phyloP scores from a whole-genome alignment of 1,140 invertebrate species.

The Drusus annulatus region DNA sequence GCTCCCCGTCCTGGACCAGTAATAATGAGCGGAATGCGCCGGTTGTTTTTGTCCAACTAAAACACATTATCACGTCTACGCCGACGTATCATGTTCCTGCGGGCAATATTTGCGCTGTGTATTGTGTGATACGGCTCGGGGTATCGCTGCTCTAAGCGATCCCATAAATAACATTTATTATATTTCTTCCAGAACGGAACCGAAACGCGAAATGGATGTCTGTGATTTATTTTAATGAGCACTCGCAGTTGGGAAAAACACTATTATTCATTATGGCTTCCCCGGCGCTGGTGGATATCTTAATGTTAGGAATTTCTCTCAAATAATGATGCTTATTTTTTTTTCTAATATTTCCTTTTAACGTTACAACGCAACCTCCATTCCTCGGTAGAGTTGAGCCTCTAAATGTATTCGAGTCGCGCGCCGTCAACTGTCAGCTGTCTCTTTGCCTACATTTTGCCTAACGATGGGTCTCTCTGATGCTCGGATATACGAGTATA shows the following conservation, averaged over 20 bases:
- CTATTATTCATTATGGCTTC: constrained; percentile 43
- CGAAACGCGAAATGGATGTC: constrained; percentile 41
- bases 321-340: constrained; percentile 42
- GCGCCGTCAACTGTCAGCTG: background rate
- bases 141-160: constrained; percentile 39
- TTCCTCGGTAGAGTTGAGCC: background rate
- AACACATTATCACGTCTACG: constrained; percentile 26
- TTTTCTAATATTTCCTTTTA: constrained; percentile 29
- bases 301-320: constrained; percentile 43
- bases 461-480: too few relatives aligned
- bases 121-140: constrained; percentile 34
- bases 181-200: constrained; percentile 42
- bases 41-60: constrained; percentile 16
- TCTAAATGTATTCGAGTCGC: background rate
- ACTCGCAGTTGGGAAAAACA: constrained; percentile 41
- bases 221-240: constrained; percentile 47
- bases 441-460: background rate
- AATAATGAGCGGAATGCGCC: constrained; percentile 17
- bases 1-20: background rate
- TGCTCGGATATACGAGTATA: too few relatives aligned
- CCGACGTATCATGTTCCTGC: constrained; percentile 6
- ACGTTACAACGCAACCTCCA: background rate
- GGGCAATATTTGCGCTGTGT: background rate
- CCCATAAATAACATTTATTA: constrained; percentile 44
- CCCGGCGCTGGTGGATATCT: constrained; percentile 40